phyloP scores from a whole-genome alignment of 2,797 vertebrate species.

The Smutsia temminckii region DNA sequence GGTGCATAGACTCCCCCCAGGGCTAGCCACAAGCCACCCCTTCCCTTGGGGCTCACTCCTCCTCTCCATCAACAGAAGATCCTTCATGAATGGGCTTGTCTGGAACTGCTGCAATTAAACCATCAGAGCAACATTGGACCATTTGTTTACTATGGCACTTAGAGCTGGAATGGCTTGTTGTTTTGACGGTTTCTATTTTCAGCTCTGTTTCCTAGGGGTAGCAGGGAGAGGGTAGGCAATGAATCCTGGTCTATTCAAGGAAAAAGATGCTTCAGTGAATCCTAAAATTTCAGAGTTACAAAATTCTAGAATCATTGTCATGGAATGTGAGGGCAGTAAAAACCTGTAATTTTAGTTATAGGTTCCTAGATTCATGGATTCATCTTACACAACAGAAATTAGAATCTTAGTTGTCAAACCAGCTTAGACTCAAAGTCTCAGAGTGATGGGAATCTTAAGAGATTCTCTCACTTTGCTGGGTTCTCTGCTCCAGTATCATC shows the following conservation, averaged over 20 bases:
- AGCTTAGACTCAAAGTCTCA: neutral
- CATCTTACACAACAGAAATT: conserved; percentile 35
- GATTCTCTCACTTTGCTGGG: neutral
- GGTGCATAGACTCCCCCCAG: neutral
- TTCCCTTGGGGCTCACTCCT: neutral
- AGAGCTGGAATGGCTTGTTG: conserved; percentile 64
- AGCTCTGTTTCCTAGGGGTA: conserved; percentile 64
- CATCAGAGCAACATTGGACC: conserved; percentile 49
- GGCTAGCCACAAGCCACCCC: neutral
- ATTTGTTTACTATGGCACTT: conserved; percentile 76
- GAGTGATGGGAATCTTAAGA: neutral
- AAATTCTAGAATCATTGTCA: conserved; percentile 44
- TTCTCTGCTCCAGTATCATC: neutral
- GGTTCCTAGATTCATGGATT: neutral
- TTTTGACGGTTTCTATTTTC: conserved; percentile 77
- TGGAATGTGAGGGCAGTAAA: neutral
- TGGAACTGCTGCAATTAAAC: conserved; percentile 63
- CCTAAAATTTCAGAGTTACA: conserved; percentile 57
- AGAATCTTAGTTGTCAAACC: conserved; percentile 35
- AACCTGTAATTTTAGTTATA: neutral
- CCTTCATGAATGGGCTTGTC: conserved; percentile 65
- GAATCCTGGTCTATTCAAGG: conserved; percentile 70
- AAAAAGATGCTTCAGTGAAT: conserved; percentile 54
- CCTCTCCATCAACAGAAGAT: conserved; percentile 6
- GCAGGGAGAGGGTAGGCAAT: conserved; percentile 58